phyloP scores from a whole-genome alignment of 2,797 vertebrate species.

The Paramormyrops hopkinsi region DNA sequence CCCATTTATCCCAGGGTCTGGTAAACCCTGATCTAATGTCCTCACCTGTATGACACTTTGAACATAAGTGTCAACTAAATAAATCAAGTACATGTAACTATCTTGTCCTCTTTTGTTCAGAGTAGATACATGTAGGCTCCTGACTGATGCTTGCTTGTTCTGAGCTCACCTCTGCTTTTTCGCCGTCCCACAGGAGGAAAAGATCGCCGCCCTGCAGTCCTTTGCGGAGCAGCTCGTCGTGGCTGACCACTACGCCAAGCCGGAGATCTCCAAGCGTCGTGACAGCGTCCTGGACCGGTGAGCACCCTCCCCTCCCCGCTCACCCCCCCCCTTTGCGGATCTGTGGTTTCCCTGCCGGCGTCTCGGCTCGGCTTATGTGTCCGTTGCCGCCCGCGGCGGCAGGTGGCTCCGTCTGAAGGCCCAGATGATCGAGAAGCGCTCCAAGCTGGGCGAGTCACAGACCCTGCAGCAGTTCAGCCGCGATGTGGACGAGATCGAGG shows the following conservation, averaged over 20 bases:
- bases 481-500: constrained; percentile 96
- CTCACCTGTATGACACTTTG: not conserved
- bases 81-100: not conserved
- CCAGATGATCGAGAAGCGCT: constrained; percentile 97
- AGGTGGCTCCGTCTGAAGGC: constrained; percentile 94
- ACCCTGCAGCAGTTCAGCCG: constrained; percentile 97
- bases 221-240: constrained; percentile 92
- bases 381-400: constrained; percentile 85
- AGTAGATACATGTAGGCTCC: not conserved
- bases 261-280: constrained; percentile 79
- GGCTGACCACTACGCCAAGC: constrained; percentile 85
- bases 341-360: constrained; percentile 15
- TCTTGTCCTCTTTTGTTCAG: not conserved
- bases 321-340: constrained; percentile 85
- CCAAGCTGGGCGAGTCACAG: constrained; percentile 92
- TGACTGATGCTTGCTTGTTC: not conserved
- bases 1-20: not conserved
- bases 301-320: constrained; percentile 16
- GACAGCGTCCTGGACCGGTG: constrained; percentile 93
- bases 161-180: not conserved
- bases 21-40: not conserved
- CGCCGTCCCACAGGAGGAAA: constrained; percentile 75
- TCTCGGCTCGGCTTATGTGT: constrained; percentile 84
- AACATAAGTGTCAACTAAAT: not conserved
- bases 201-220: constrained; percentile 91